These are phyloP conservation scores for Priocnemis perturbator DNA, from an alignment of 2,888 invertebrate species.

Conservation along the genomic window DNA sequence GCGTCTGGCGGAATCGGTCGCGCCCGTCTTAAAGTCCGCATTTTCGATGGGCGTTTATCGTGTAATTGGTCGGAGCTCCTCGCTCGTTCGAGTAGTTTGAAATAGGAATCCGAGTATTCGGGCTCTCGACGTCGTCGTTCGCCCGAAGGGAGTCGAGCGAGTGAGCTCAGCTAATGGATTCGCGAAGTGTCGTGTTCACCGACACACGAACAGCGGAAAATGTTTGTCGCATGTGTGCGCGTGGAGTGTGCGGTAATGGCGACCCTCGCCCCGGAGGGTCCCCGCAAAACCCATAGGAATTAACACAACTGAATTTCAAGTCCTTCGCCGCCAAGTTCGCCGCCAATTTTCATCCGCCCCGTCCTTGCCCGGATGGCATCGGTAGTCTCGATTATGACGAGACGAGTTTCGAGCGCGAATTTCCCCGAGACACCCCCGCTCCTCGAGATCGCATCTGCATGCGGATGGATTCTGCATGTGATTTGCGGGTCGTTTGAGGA, in stretches of 20 bases:
- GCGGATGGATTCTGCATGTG: too few species aligned
- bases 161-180: slow-evolving; percentile 63
- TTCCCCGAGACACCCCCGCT: too few species aligned
- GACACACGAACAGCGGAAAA: slow-evolving; percentile 39
- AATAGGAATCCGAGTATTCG: slow-evolving; percentile 7
- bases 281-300: slow-evolving; percentile 58
- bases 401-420: too few species aligned
- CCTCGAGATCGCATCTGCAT: too few species aligned
- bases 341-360: slow-evolving; percentile 1
- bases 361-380: neutral
- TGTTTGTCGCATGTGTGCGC: slow-evolving; percentile 8
- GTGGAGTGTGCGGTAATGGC: slow-evolving; percentile 39
- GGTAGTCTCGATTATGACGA: slow-evolving; percentile 2
- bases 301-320: slow-evolving; percentile 62
- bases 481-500: too few species aligned
- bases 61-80: neutral
- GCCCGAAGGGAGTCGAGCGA: slow-evolving; percentile 53
- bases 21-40: neutral
- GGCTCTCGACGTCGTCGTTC: slow-evolving; percentile 30
- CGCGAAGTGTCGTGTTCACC: slow-evolving; percentile 58
- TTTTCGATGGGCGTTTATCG: slow-evolving; percentile 9
- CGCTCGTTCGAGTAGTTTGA: neutral
- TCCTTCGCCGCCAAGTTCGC: slow-evolving; percentile 30
- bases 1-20: too few species aligned
- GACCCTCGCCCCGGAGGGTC: slow-evolving; percentile 41